A percentile compares a stretch with the other conserved stretches of the same genome.
Evolutionary conservation across 2,113 vertebrate species (phyloP).

Genomic region (Phrynocephalus versicolor): DNA sequence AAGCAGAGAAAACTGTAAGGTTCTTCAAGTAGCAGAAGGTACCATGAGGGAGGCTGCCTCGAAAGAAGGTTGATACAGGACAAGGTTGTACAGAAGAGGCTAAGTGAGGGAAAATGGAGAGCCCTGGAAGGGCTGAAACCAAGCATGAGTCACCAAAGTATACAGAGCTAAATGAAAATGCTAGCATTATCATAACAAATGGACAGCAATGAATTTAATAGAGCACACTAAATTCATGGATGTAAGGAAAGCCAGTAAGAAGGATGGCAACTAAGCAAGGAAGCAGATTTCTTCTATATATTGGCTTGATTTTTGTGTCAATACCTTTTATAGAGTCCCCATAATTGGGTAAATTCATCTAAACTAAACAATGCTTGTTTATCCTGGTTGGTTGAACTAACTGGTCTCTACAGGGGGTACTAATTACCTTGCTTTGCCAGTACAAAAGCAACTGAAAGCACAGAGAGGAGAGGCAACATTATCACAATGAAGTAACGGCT

Average conservation of each 20-base stretch:
- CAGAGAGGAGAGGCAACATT: neutral
- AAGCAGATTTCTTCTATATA: too few species aligned
- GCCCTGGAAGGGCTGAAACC: neutral
- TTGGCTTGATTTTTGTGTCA: neutral
- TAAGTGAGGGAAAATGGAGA: neutral
- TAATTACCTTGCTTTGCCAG: slow-evolving; percentile 1
- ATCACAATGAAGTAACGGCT: slow-evolving; percentile 16
- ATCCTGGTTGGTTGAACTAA: slow-evolving; percentile 15
- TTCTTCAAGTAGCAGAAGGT: neutral
- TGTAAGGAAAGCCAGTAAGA: neutral
- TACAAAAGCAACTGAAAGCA: neutral
- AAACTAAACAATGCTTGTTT: slow-evolving; percentile 14
- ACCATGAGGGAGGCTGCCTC: neutral
- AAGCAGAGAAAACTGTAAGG: neutral
- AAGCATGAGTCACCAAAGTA: neutral
- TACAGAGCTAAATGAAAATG: neutral
- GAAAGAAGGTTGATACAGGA: neutral
- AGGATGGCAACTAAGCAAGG: neutral
- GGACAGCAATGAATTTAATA: neutral
- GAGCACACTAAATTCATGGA: neutral
- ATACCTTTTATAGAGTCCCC: neutral
- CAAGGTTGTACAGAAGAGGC: neutral
- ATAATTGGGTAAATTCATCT: slow-evolving; percentile 9
- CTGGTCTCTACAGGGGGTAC: neutral
- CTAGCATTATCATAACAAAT: neutral